These are phyloP conservation scores for Spea hammondii DNA, from an alignment of 2,797 vertebrate species.

Conservation along the genomic window DNA sequence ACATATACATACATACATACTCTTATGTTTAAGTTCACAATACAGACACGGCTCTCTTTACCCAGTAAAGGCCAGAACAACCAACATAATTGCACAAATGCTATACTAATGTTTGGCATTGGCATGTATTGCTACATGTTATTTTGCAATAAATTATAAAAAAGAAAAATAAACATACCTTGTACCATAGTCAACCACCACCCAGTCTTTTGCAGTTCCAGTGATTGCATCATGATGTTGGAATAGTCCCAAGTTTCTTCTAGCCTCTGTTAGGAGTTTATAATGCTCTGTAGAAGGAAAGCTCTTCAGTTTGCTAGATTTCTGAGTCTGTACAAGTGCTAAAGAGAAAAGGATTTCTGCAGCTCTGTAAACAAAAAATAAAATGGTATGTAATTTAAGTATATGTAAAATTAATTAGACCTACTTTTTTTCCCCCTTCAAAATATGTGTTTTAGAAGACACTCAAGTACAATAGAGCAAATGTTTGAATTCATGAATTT, in stretches of 20 bases:
- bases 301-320: constrained; percentile 57
- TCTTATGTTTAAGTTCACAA: too few relatives aligned
- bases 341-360: constrained; percentile 88
- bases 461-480: too few relatives aligned
- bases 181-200: constrained; percentile 88
- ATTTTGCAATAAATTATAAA: background rate
- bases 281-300: constrained; percentile 78
- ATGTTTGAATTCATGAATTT: too few relatives aligned
- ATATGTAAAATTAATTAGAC: too few relatives aligned
- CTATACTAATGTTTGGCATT: too few relatives aligned
- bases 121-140: too few relatives aligned
- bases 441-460: too few relatives aligned
- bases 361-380: constrained; percentile 66
- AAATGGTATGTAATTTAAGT: background rate
- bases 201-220: constrained; percentile 84
- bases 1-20: too few relatives aligned
- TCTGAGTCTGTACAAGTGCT: constrained; percentile 74
- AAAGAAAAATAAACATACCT: constrained; percentile 67
- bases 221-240: constrained; percentile 92
- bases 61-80: too few relatives aligned
- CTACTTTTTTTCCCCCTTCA: too few relatives aligned
- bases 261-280: constrained; percentile 71
- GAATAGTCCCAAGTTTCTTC: constrained; percentile 83
- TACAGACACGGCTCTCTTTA: too few relatives aligned
- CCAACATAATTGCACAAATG: too few relatives aligned